These are phyloP conservation scores for Aphidoletes aphidimyza DNA, from an alignment of 2,888 invertebrate genomes.

Conservation along the genomic window DNA sequence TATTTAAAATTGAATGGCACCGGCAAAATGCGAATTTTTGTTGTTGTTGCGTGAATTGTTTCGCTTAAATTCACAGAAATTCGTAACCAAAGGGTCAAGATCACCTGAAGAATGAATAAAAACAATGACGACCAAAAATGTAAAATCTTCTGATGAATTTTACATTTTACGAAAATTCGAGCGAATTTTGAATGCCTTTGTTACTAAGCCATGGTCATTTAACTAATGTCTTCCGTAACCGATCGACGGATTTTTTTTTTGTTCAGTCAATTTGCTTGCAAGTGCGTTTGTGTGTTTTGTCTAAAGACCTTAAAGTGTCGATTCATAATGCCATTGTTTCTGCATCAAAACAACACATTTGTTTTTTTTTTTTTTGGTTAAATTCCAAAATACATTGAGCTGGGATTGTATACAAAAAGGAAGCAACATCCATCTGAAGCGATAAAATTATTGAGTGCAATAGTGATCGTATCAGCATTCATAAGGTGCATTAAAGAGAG, in stretches of 20 bases:
- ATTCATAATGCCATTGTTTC: slow-evolving; percentile 4
- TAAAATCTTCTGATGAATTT: background rate
- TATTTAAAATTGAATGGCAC: no score
- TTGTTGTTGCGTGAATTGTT: background rate
- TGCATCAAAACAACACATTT: background rate
- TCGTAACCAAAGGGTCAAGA: no score
- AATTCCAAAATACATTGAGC: background rate
- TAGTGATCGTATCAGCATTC: slow-evolving; percentile 28
- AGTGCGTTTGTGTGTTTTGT: background rate
- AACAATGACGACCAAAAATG: background rate
- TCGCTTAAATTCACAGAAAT: background rate
- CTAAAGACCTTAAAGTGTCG: slow-evolving; percentile 1
- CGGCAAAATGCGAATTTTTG: no score
- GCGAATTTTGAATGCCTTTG: background rate
- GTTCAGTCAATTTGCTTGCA: background rate
- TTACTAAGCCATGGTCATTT: background rate
- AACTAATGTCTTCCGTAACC: slow-evolving; percentile 4
- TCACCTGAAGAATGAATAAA: background rate
- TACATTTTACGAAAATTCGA: background rate
- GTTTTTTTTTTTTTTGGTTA: background rate
- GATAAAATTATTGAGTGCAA: slow-evolving; percentile 45
- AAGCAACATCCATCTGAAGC: background rate
- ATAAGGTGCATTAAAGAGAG: slow-evolving; percentile 32
- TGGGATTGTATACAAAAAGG: background rate
- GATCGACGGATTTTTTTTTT: no score